phyloP scores from a whole-genome alignment of 53 echinoderm and acorn worm species.

The Zoroaster sp. region DNA sequence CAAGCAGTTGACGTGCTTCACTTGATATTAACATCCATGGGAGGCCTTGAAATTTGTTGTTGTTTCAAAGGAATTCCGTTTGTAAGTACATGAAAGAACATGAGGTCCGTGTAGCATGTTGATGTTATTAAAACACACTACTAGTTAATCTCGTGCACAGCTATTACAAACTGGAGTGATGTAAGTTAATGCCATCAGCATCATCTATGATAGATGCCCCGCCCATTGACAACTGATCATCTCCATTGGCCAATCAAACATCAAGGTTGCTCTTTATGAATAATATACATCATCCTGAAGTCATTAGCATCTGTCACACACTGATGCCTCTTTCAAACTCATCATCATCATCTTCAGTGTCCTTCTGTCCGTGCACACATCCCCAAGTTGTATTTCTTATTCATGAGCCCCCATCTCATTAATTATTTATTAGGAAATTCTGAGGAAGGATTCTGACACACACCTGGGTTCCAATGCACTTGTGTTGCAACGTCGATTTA shows the following conservation, averaged over 20 bases:
- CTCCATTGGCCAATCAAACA: constrained; percentile 8
- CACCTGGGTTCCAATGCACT: constrained; percentile 35
- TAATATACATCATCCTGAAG: constrained; percentile 3
- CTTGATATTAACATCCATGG: background rate
- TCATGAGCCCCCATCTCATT: constrained; percentile 11
- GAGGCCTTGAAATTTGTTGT: background rate
- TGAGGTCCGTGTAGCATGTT: constrained; percentile 13
- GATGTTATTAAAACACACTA: constrained; percentile 38
- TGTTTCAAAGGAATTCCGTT: background rate
- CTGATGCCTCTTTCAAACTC: constrained; percentile 36
- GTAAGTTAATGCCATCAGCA: constrained; percentile 7
- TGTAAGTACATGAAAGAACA: background rate
- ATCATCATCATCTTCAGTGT: background rate
- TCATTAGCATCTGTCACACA: constrained; percentile 46
- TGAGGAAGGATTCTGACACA: background rate
- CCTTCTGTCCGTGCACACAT: background rate
- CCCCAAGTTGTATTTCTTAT: background rate
- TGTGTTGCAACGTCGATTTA: background rate
- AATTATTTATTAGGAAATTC: constrained; percentile 30
- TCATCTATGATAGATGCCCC: constrained; percentile 1
- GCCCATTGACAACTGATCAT: constrained; percentile 16
- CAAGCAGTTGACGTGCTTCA: background rate
- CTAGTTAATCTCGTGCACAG: constrained; percentile 25
- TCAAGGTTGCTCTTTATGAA: constrained; percentile 34
- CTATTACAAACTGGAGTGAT: constrained; percentile 15